phyloP scores from a whole-genome alignment of 2,113 vertebrate species.

The Otocyon megalotis region DNA sequence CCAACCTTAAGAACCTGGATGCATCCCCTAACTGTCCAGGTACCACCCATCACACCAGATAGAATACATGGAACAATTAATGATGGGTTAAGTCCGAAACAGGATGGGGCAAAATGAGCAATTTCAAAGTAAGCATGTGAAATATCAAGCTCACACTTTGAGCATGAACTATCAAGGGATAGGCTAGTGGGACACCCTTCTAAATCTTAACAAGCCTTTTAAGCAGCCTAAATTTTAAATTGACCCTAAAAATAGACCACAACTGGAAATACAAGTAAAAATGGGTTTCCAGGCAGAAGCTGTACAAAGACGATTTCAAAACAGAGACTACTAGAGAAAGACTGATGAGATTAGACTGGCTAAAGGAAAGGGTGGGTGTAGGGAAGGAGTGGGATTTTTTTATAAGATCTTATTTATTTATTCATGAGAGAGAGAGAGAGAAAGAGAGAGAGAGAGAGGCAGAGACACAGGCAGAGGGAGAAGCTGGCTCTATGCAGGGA shows the following conservation, averaged over 20 bases:
- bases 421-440: no score
- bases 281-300: neutral
- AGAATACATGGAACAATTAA: neutral
- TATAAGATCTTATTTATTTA: no score
- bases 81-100: neutral
- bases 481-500: no score
- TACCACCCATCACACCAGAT: neutral
- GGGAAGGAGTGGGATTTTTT: neutral
- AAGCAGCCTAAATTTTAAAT: neutral
- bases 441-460: no score
- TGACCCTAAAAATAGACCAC: neutral
- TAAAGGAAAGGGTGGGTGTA: neutral
- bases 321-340: neutral
- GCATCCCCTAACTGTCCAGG: neutral
- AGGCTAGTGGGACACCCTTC: neutral
- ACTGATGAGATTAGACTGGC: neutral
- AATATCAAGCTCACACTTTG: neutral
- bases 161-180: neutral
- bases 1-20: neutral
- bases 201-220: neutral
- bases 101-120: neutral
- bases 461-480: no score
- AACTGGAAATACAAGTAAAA: neutral
- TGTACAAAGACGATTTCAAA: neutral
- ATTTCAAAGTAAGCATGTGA: neutral